phyloP scores from a whole-genome alignment of 2,888 invertebrate genomes.

The Kryphioiulus occultus region DNA sequence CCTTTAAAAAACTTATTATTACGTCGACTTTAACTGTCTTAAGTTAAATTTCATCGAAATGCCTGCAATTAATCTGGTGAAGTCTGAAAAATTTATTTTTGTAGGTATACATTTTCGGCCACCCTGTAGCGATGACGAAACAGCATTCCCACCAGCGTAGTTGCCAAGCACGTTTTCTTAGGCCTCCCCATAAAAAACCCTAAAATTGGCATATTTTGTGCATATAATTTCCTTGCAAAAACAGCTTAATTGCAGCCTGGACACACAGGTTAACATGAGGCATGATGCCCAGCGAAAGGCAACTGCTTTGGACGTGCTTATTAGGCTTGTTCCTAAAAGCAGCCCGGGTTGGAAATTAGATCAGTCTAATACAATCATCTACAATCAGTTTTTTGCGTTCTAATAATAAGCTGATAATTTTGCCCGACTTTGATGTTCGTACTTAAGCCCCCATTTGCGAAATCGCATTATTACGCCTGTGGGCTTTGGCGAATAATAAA shows the following conservation, averaged over 20 bases:
- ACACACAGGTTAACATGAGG: background rate
- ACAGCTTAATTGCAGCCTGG: background rate
- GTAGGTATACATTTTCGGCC: too few species aligned
- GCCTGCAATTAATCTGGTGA: too few species aligned
- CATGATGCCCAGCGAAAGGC: background rate
- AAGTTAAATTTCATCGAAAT: too few species aligned
- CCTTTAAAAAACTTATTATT: too few species aligned
- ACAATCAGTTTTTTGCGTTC: background rate
- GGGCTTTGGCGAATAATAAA: background rate
- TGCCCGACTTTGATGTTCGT: background rate
- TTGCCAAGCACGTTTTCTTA: too few species aligned
- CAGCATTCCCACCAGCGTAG: too few species aligned
- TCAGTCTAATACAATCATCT: background rate
- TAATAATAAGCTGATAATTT: background rate
- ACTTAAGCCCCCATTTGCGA: background rate
- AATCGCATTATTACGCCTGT: background rate
- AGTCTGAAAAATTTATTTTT: too few species aligned
- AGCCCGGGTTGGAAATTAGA: background rate
- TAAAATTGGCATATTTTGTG: too few species aligned
- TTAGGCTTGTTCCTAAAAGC: background rate
- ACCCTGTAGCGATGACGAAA: too few species aligned
- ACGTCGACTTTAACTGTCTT: too few species aligned
- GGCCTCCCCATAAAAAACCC: too few species aligned
- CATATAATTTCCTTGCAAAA: background rate
- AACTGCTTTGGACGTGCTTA: background rate